Base-by-base conservation (phyloP, 2,113 vertebrate species). In the Pachyramphus minor region DNA sequence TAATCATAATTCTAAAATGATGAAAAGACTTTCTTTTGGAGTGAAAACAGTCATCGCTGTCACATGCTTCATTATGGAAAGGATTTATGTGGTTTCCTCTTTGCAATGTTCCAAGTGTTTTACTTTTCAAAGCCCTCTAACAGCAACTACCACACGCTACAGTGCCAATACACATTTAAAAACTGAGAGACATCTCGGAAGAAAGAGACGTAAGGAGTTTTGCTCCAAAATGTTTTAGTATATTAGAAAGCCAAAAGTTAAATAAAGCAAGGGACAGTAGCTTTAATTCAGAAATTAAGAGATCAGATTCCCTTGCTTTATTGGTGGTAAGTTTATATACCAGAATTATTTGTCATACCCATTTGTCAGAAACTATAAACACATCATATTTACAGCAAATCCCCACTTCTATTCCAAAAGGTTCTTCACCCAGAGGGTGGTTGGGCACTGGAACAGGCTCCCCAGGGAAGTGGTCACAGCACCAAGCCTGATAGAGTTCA, bases 51-150 rank as follows among this genome's bases (percentile, higher is more conserved):
- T 93, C 52, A 68, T 86, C 41, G 30, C 39, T 92, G 72, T 92
- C 88, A 94, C 52, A 92, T 90, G 64, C 60, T 90, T 69, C 68
- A 69, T 84, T 90, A 94, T 71, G 39, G 60, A 92, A 89, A 90
- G n/a, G 90, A 93, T 94, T 95, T 95, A 86, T 86, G 88, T 53
- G 28, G 63, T 84, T 94, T 96, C 50, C 75, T 71, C 55, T 84
- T 59, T 88, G 85, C 75, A 59, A 42, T 27, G 16, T 60, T 89
- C 44, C 28, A 64, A 2, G 3, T 33, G 53, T 74, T 88, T 75
- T 81, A 42, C 30, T 52, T 62, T 78, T 84, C 37, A 53, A 87
- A 90, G 94, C 88, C 90, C 90, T 92, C 85, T 94, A 19, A 84
- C 1, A 73, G 94, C 68, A 78, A 82, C n/a, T 68, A 72, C 10